Evolutionary conservation across 2,113 vertebrate species (phyloP), one percentile per base, ranked within the genome.

Genomic region (Spilogale gracilis): DNA sequence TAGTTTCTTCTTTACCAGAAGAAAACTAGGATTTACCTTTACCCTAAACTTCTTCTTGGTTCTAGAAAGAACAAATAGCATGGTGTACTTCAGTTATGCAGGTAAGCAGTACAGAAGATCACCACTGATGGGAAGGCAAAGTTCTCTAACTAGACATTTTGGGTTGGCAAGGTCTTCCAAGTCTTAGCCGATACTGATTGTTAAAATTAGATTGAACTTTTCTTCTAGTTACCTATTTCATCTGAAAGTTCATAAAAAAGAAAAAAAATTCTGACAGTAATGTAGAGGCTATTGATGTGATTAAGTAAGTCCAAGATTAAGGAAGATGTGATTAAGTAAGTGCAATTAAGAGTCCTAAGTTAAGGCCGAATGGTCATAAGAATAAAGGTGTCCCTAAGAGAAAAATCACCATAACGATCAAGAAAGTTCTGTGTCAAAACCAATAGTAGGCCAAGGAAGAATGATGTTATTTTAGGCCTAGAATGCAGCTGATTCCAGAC

Each of bases 91-190:
- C 23, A 73, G 3, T 43, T 65, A 48, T 10, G 9, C 2, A 90
- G 1, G 18, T 82, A 65, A 3, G 52, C 67, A 11, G 6, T 11
- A 54, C 17, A 48, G 6, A 69, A 32, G 1, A 13, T 93, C 45
- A 8, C 0, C 52, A 54, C 0, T 38, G 3, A 48, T 16, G 3
- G 14, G 20, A 86, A 11, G 11, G 10, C 2, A 52, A 32, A 20
- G 4, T 81, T 52, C 65, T 48, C 5, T 58, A 67, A 76, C 0
- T 63, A 16, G 27, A 21, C 3, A 45, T 13, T 85, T 92, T 20
- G 18, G 13, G 32, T 50, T 82, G 30, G 9, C 2, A 86, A 32
- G 12, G 43, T 89, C 2, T 91, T 3, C 23, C 9, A 78, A 43
- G 4, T 52, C 20, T 82, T 79, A 61, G 6, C 14, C 86, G 52